phyloP scores from a whole-genome alignment of 2,888 invertebrate species.

The Cistogaster globosa region DNA sequence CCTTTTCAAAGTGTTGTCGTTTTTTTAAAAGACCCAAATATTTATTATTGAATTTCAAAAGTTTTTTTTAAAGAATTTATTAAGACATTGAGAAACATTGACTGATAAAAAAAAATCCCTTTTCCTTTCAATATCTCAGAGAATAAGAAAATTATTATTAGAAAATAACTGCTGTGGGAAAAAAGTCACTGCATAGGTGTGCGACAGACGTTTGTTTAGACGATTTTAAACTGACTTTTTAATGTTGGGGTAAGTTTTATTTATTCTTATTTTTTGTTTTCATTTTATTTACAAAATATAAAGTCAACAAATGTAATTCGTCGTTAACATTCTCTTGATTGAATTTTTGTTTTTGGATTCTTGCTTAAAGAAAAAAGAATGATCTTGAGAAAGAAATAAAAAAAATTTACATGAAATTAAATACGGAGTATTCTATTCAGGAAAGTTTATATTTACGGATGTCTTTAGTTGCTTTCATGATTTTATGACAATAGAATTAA shows the following conservation, averaged over 20 bases:
- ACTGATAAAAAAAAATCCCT: conserved; percentile 20
- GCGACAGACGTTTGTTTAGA: background rate
- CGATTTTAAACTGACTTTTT: conserved; percentile 17
- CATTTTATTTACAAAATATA: conserved; percentile 16
- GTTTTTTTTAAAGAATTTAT: background rate
- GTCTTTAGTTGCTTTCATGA: conserved; percentile 33
- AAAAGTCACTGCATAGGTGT: background rate
- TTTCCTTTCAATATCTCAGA: background rate
- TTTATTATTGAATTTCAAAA: conserved; percentile 4
- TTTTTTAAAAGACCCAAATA: conserved; percentile 2
- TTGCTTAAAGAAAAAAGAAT: background rate
- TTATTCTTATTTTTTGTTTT: background rate
- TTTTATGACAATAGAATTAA: conserved; percentile 36
- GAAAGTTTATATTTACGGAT: conserved; percentile 11
- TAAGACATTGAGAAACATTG: conserved; percentile 23
- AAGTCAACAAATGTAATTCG: conserved; percentile 64
- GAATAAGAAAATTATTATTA: conserved; percentile 7
- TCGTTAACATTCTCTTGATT: conserved; percentile 50
- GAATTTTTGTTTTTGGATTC: conserved; percentile 38
- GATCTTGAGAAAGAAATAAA: background rate
- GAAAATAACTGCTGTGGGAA: background rate
- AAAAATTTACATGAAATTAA: conserved; percentile 44
- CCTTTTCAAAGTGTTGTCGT: conserved; percentile 3
- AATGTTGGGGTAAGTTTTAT: conserved; percentile 23
- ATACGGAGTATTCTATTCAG: conserved; percentile 30